Evolutionary conservation across 1,140 invertebrate species (phyloP).

Genomic region (Holcopasites calliopsidis): DNA sequence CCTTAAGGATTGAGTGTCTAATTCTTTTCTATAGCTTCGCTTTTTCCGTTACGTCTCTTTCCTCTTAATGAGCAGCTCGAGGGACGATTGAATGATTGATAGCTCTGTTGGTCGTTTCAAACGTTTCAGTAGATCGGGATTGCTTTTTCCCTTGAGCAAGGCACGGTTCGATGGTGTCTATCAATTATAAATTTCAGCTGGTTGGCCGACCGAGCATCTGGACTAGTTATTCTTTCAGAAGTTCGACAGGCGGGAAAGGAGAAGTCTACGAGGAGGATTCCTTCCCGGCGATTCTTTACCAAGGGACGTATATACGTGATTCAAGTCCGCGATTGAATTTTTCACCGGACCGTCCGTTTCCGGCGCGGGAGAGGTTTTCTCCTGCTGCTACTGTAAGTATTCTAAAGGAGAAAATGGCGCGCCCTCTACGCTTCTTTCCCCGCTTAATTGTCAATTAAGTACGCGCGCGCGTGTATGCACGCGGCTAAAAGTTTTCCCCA

Average conservation of each 20-base stretch:
- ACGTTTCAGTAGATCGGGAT: not conserved
- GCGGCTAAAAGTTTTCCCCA: slow-evolving; percentile 15
- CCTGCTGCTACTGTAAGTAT: not conserved
- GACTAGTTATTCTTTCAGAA: slow-evolving; percentile 5
- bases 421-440: not conserved
- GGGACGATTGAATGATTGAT: slow-evolving; percentile 20
- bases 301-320: slow-evolving; percentile 14
- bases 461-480: not conserved
- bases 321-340: slow-evolving; percentile 23
- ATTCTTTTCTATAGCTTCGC: not conserved
- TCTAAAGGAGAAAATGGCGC: slow-evolving; percentile 1
- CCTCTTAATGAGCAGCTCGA: not conserved
- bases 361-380: not conserved
- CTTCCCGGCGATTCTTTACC: slow-evolving; percentile 27
- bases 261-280: not conserved
- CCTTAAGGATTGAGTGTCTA: not conserved
- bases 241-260: not conserved
- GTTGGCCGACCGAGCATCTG: not conserved
- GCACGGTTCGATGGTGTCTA: not conserved
- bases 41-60: not conserved
- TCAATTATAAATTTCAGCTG: slow-evolving; percentile 15
- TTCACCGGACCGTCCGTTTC: not conserved
- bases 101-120: not conserved
- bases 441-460: slow-evolving; percentile 25
- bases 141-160: not conserved